phyloP scores from a whole-genome alignment of 2,888 invertebrate species.

The Tipula confusa region DNA sequence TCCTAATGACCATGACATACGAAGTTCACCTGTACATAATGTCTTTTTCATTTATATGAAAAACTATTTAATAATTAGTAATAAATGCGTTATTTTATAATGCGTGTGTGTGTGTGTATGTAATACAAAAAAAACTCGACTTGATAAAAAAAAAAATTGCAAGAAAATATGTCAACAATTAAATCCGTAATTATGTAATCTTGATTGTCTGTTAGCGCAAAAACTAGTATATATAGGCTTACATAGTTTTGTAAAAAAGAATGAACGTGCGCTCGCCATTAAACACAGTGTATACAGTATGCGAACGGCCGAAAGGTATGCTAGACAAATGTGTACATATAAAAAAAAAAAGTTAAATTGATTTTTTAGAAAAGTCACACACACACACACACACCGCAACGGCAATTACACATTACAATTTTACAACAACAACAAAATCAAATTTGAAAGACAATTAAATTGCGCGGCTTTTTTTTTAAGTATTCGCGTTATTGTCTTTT shows the following conservation, averaged over 20 bases:
- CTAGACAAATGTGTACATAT: too few relatives aligned
- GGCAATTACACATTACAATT: neutral
- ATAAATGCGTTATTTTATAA: neutral
- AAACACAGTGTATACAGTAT: neutral
- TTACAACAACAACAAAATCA: neutral
- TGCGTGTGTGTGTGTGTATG: neutral
- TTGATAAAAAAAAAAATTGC: neutral
- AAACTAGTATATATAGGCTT: neutral
- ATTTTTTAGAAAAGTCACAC: neutral
- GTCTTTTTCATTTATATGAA: neutral
- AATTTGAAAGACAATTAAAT: conserved; percentile 1
- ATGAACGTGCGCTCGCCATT: neutral
- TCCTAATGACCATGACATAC: too few relatives aligned
- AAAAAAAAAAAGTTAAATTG: neutral
- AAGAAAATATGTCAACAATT: conserved; percentile 25
- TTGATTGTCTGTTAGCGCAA: conserved; percentile 5
- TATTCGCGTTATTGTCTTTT: neutral
- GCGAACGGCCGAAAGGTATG: neutral
- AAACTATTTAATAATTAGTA: neutral
- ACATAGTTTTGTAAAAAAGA: neutral
- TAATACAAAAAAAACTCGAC: neutral
- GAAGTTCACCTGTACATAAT: too few relatives aligned
- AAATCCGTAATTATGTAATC: conserved; percentile 12
- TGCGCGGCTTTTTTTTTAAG: neutral
- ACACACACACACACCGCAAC: too few relatives aligned